These are phyloP conservation scores for Drosophila percnosoma DNA, from an alignment of 2,888 invertebrate species.

Conservation along the genomic window DNA sequence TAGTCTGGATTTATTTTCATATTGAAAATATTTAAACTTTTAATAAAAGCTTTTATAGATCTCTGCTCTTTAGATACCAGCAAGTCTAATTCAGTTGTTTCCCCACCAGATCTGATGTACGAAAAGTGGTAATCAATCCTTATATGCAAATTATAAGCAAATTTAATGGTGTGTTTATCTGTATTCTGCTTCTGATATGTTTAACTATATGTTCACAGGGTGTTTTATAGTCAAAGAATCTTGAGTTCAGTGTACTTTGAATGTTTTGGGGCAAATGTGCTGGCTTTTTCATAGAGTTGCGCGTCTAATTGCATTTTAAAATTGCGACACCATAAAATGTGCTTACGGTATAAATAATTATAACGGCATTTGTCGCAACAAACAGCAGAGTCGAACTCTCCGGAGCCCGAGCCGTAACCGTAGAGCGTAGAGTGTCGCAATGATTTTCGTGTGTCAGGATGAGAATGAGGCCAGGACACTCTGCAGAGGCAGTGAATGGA, in stretches of 20 bases:
- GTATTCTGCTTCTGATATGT: too few species aligned
- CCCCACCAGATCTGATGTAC: background rate
- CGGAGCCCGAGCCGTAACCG: slow-evolving; percentile 30
- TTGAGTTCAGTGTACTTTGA: slow-evolving; percentile 10
- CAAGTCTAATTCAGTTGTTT: background rate
- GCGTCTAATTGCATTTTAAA: slow-evolving; percentile 83
- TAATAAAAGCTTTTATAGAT: too few species aligned
- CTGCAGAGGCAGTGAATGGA: slow-evolving; percentile 9
- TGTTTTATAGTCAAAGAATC: background rate
- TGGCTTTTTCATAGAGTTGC: slow-evolving; percentile 55
- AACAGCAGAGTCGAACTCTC: slow-evolving; percentile 66
- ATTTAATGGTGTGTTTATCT: background rate
- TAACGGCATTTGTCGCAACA: slow-evolving; percentile 80
- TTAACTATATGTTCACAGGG: slow-evolving; percentile 20
- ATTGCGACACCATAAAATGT: slow-evolving; percentile 83
- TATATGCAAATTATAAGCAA: background rate
- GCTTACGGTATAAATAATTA: slow-evolving; percentile 83
- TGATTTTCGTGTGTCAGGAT: slow-evolving; percentile 72
- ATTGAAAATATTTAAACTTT: background rate
- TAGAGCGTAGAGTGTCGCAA: slow-evolving; percentile 53
- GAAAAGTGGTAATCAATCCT: background rate
- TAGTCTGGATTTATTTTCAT: background rate
- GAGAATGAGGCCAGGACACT: slow-evolving; percentile 21
- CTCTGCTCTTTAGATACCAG: too few species aligned
- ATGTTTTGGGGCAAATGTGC: slow-evolving; percentile 37